Conservation (phyloP, 2,888 invertebrate genomes). For the Trichopria drosophilae region DNA sequence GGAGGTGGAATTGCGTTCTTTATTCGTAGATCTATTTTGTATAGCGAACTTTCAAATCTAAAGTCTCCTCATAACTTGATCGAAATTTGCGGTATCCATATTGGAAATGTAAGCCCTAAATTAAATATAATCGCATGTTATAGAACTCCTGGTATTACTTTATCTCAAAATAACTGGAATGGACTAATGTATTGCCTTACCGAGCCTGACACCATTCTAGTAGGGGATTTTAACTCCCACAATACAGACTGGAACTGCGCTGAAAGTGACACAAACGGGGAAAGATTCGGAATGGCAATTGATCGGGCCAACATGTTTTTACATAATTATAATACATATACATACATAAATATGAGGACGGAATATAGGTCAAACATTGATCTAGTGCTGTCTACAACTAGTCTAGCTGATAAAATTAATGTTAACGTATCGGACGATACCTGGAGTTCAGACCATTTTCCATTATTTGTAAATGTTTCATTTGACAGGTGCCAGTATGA, state of each 20-base stretch:
- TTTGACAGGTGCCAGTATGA: slow-evolving; percentile 2
- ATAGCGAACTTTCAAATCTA: slow-evolving; percentile 1
- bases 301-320: slow-evolving; percentile 11
- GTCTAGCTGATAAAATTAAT: slow-evolving; percentile 4
- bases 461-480: neutral
- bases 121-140: slow-evolving; percentile 17
- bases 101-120: slow-evolving; percentile 6
- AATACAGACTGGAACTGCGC: slow-evolving; percentile 19
- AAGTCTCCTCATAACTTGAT: neutral
- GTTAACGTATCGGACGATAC: slow-evolving; percentile 3
- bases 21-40: slow-evolving; percentile 9
- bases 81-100: slow-evolving; percentile 14
- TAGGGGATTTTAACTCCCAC: slow-evolving; percentile 24
- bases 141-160: slow-evolving; percentile 11
- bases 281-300: slow-evolving; percentile 3
- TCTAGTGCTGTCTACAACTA: slow-evolving; percentile 3
- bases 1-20: slow-evolving; percentile 19
- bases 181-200: neutral
- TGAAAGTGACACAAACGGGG: slow-evolving; percentile 7
- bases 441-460: slow-evolving; percentile 15
- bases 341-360: slow-evolving; percentile 3
- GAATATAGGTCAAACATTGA: slow-evolving; percentile 14
- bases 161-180: slow-evolving; percentile 15
- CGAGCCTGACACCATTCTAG: neutral
- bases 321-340: slow-evolving; percentile 17